Base-by-base conservation (phyloP, 1,140 invertebrate genomes). In the Meloidogyne chitwoodi region DNA sequence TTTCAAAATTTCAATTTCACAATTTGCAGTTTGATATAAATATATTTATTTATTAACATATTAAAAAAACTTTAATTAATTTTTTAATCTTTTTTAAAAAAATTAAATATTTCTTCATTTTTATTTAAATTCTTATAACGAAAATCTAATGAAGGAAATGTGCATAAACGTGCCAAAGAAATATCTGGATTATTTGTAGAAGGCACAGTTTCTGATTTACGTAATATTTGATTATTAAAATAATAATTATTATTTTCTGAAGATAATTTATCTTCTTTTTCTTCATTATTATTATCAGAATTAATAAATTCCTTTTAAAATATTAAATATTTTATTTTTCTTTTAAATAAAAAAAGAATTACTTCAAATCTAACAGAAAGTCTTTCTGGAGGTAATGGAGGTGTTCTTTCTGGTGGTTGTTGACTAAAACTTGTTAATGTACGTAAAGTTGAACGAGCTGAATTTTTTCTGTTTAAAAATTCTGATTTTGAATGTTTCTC, bases 221-320 rank as follows among this genome's bases (percentile, higher is more conserved):
- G 71, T 73, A 63, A 34, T 19, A 8, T 68, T 56, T n/a, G 48
- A 73, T 12, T 62, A 14, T 14, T 19, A 31, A 70, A 41, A 38
- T 56, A 48, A 62, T 70, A 62, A 56, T 56, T 63, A n/a, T n/a
- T n/a, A n/a, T n/a, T 24, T 63, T 29, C 56, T 34, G 24, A 64
- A 73, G 62, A 24, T 8, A 6, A 64, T 64, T 8, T 8, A 6
- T 24, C 10, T 64, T 26, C 6, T n/a, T 16, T 26, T 44, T 19
- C 38, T 44, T 70, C 68, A 14, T 26, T 16, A 1, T 71, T 38
- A n/a, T 72, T 44, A 10, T 64, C 6, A 31, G 48, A 56, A 34
- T 64, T 56, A 61, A 73, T 48, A 73, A 73, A 73, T 73, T 73
- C 71, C 71, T 73, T 68, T 10, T n/a, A 31, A 68, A 31, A 26